Percentiles rank a stretch among this genome's conserved stretches.
phyloP scores from a whole-genome alignment of 2,888 invertebrate species.

The Diachrysia chrysitis region DNA sequence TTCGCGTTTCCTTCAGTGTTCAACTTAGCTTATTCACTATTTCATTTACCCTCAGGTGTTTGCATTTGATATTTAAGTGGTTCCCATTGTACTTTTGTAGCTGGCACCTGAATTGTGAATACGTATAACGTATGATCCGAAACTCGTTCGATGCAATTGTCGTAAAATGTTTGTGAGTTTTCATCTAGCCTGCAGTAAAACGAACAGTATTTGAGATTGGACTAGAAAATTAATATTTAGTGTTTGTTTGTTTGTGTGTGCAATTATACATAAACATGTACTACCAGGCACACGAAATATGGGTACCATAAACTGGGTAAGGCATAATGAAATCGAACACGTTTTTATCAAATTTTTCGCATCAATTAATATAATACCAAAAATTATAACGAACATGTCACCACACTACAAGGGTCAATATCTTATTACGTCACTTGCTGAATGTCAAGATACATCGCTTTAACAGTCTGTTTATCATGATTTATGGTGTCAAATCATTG shows the following conservation, averaged over 20 bases:
- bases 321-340: too few relatives aligned
- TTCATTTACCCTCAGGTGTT: neutral
- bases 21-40: neutral
- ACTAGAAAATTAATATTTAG: neutral
- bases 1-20: neutral
- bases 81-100: neutral
- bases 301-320: too few relatives aligned
- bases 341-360: too few relatives aligned
- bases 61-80: neutral
- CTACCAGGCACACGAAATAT: too few relatives aligned
- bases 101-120: neutral
- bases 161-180: slow-evolving; percentile 4
- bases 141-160: slow-evolving; percentile 3
- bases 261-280: too few relatives aligned
- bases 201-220: neutral
- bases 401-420: too few relatives aligned
- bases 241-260: neutral
- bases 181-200: neutral
- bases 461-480: too few relatives aligned
- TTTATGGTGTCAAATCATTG: too few relatives aligned
- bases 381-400: too few relatives aligned
- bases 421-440: too few relatives aligned
- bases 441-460: too few relatives aligned
- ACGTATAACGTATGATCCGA: neutral
- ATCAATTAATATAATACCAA: too few relatives aligned